Base-by-base conservation (phyloP, 2,888 invertebrate species). In the Cataglyphis albicans region DNA sequence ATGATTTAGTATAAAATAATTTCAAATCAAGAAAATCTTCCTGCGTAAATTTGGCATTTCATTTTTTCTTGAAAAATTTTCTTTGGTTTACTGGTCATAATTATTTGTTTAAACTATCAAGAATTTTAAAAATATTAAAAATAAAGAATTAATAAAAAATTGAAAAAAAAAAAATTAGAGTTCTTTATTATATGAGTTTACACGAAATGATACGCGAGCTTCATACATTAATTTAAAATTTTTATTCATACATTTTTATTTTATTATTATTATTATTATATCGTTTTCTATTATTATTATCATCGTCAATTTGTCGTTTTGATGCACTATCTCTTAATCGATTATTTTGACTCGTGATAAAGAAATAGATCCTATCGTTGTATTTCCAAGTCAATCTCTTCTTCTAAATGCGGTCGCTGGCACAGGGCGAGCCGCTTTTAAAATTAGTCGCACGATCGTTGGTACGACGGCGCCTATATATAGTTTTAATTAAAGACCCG, bases 401-500 rank as follows among this genome's bases (percentile, higher is more conserved):
- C 18, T 57, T 38, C 70, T 72, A 76, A 76, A 76, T 32, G 32
- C 55, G 44, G 41, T 38, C 72, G 55, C 55, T 55, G 75, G 75
- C 70, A 70, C 38, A 12, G 12, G 38, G 38, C 38, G 70, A 18
- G 44, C 32, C n/a, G 38, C 29, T 38, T 76, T 70, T 52, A 52
- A 68, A 76, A 70, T 76, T 76, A 76, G 76, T 55, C 72, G 41
- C 15, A 76, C 72, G 55, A 76, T 70, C 76, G 55, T 76, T 76
- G 76, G 72, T 72, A 76, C 76, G 76, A 29, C 65, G 38, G 18
- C 52, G 72, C 41, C 65, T 76, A 76, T 41, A 70, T 55, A 70
- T 76, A 76, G 55, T 70, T 70, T 57, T 70, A 76, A 76, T 76
- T 76, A 76, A 70, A 76, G 72, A 76, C 72, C 41, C 72, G 55